Evolutionary conservation across 2,888 invertebrate genomes (phyloP).

Genomic region (Microctonus brassicae): DNA sequence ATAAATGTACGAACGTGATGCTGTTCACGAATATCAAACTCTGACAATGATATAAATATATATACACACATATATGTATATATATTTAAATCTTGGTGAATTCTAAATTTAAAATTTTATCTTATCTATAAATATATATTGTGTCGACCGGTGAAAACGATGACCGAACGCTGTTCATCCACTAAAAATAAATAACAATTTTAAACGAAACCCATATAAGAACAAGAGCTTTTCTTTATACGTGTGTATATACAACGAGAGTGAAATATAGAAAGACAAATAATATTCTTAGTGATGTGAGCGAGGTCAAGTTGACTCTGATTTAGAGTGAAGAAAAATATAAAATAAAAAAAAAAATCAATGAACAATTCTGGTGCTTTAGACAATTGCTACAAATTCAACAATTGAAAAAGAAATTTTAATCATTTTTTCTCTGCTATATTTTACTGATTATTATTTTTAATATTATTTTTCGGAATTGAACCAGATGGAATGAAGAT

Average conservation of each 20-base stretch:
- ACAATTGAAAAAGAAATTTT: neutral
- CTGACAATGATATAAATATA: neutral
- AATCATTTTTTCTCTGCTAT: neutral
- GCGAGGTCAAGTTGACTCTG: conserved; percentile 18
- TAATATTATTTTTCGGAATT: neutral
- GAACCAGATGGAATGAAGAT: conserved; percentile 24
- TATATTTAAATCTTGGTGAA: neutral
- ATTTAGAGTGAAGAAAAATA: neutral
- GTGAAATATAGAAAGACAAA: neutral
- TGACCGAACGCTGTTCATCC: neutral
- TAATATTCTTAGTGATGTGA: neutral
- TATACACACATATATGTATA: no score
- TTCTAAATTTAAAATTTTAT: neutral
- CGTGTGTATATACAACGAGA: neutral
- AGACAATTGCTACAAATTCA: neutral
- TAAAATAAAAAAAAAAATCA: neutral
- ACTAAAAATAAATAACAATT: conserved; percentile 4
- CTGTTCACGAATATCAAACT: neutral
- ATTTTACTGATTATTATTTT: neutral
- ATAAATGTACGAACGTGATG: neutral
- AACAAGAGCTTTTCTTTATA: neutral
- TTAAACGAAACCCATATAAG: neutral
- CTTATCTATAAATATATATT: neutral
- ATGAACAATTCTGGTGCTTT: neutral
- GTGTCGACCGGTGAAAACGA: neutral